phyloP scores from a whole-genome alignment of 2,888 invertebrate species.

The Emmelina monodactyla region DNA sequence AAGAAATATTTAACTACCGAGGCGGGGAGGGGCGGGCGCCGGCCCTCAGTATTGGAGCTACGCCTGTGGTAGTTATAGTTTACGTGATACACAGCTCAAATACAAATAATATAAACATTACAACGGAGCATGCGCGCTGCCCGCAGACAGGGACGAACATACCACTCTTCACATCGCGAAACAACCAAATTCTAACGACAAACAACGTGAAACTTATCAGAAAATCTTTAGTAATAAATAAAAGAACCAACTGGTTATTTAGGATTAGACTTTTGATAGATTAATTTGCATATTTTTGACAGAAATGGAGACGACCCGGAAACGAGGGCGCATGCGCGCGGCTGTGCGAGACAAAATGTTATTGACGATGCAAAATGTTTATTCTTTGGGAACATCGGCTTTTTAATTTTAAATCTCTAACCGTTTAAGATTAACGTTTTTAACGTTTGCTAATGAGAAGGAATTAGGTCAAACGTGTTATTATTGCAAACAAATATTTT shows the following conservation, averaged over 20 bases:
- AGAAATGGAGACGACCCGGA: slow-evolving; percentile 28
- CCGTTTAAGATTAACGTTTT: too few relatives aligned
- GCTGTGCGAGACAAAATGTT: slow-evolving; percentile 34
- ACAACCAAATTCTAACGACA: slow-evolving; percentile 1
- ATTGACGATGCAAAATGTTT: slow-evolving; percentile 65
- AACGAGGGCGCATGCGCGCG: slow-evolving; percentile 42
- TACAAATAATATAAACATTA: slow-evolving; percentile 69
- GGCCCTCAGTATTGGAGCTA: slow-evolving; percentile 65
- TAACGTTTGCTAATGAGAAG: too few relatives aligned
- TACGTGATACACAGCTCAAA: slow-evolving; percentile 69
- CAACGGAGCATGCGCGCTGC: slow-evolving; percentile 57
- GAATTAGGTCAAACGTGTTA: too few relatives aligned
- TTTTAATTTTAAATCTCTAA: too few relatives aligned
- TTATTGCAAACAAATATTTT: too few relatives aligned
- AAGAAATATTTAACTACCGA: slow-evolving; percentile 68
- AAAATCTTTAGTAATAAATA: slow-evolving; percentile 3
- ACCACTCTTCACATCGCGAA: slow-evolving; percentile 5
- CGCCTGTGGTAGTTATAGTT: slow-evolving; percentile 68
- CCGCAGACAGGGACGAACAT: slow-evolving; percentile 37
- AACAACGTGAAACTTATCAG: slow-evolving; percentile 1
- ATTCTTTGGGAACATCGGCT: slow-evolving; percentile 30
- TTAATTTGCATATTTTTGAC: slow-evolving; percentile 66
- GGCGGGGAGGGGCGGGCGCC: slow-evolving; percentile 55
- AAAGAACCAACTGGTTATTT: not conserved
- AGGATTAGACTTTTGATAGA: slow-evolving; percentile 33